Percentiles rank a stretch among this genome's conserved stretches.
Conservation (phyloP, 2,888 invertebrate genomes). For the Ferrisia virgata region DNA sequence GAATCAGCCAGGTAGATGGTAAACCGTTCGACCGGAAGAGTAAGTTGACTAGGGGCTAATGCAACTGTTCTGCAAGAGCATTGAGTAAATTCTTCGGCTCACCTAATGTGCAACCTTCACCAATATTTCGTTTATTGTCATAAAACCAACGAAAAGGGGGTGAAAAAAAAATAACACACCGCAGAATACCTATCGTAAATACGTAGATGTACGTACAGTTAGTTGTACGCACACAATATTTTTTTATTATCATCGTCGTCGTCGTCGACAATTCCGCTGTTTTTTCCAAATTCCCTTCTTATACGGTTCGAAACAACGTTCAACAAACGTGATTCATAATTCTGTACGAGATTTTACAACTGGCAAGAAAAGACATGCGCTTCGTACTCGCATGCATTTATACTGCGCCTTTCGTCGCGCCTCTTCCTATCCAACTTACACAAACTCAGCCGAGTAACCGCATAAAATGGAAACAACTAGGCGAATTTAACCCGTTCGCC, state of each 20-base stretch:
- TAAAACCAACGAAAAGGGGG: neutral
- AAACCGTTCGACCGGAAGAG: constrained; percentile 40
- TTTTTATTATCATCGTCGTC: neutral
- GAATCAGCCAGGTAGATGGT: constrained; percentile 41
- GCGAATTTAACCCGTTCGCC: neutral
- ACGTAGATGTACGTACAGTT: neutral
- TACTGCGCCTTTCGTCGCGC: neutral
- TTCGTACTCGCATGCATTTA: neutral
- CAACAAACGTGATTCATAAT: neutral
- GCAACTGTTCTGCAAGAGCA: constrained; percentile 15
- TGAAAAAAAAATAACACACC: neutral
- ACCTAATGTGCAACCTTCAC: neutral
- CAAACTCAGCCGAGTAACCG: neutral
- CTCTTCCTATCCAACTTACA: neutral
- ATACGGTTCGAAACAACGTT: neutral
- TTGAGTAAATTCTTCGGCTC: neutral
- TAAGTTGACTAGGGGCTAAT: constrained; percentile 22
- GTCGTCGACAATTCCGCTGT: neutral
- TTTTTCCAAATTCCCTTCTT: neutral
- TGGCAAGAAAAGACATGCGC: neutral
- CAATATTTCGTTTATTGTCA: neutral
- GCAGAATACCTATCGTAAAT: neutral
- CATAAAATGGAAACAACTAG: neutral
- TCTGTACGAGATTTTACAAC: neutral
- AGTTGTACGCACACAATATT: neutral